Evolutionary conservation across 1,140 invertebrate species (phyloP).

Genomic region (Drosophila leontia): DNA sequence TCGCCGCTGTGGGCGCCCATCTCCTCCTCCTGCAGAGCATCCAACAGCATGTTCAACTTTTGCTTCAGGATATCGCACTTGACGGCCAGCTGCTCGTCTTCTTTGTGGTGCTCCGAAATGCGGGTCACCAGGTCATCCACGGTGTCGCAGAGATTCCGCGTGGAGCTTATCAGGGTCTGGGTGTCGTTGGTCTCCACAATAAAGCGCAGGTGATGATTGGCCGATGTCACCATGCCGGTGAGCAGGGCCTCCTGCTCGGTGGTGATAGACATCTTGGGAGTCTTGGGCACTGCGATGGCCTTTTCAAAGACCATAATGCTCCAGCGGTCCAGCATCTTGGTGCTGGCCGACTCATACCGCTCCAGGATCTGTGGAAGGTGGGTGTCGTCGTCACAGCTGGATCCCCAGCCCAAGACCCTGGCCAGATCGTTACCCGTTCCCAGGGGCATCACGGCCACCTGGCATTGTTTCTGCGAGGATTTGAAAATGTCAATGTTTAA

Average conservation of each 20-base stretch:
- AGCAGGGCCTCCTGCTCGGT: conserved; percentile 86
- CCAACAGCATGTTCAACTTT: conserved; percentile 91
- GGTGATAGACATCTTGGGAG: conserved; percentile 87
- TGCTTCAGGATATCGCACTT: conserved; percentile 92
- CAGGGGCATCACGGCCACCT: conserved; percentile 95
- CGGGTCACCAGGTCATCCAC: conserved; percentile 91
- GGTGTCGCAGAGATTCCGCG: conserved; percentile 93
- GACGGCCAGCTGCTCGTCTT: conserved; percentile 87
- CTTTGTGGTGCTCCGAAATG: conserved; percentile 87
- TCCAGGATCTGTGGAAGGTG: conserved; percentile 96
- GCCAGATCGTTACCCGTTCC: conserved; percentile 98
- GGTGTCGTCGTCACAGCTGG: conserved; percentile 97
- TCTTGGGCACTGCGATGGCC: conserved; percentile 87
- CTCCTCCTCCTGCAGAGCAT: conserved; percentile 90
- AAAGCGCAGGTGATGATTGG: conserved; percentile 93
- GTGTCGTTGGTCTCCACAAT: conserved; percentile 95
- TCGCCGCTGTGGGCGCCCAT: conserved; percentile 72
- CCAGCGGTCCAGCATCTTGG: conserved; percentile 98
- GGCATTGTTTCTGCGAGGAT: conserved; percentile 91
- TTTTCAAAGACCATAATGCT: conserved; percentile 96
- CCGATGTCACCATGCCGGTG: conserved; percentile 91
- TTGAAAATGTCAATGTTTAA: neutral
- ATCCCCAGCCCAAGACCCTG: conserved; percentile 97
- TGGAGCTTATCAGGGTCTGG: conserved; percentile 90
- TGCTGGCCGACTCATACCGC: conserved; percentile 96